phyloP scores from a whole-genome alignment of 2,797 vertebrate species.

The Hypotaenidia okinawae region DNA sequence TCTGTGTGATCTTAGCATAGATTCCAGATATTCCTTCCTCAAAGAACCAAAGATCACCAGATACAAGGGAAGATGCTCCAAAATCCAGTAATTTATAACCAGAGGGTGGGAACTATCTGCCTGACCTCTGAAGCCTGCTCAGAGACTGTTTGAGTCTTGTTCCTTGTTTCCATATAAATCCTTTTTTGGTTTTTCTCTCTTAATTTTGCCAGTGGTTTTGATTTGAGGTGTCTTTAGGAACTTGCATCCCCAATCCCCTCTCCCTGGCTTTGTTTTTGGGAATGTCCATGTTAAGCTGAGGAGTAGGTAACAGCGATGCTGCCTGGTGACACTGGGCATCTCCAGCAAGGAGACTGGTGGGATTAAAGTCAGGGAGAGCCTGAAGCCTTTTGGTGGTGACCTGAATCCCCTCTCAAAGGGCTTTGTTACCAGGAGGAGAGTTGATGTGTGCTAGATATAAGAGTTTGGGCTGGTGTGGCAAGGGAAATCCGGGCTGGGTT shows the following conservation, averaged over 20 bases:
- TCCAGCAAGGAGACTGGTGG: not conserved
- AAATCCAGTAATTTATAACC: not conserved
- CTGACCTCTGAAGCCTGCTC: not conserved
- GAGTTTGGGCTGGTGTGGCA: not conserved
- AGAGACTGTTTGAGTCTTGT: not conserved
- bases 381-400: not conserved
- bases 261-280: conserved; percentile 17
- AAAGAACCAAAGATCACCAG: not conserved
- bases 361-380: not conserved
- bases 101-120: not conserved
- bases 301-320: not conserved
- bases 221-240: not conserved
- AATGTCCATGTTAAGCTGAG: not conserved
- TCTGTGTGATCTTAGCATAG: not conserved
- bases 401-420: not conserved
- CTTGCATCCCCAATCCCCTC: not conserved
- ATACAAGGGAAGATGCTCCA: not conserved
- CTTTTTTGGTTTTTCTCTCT: not conserved
- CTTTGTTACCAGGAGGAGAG: not conserved
- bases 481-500: not conserved
- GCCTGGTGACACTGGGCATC: not conserved
- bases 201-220: not conserved
- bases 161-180: not conserved
- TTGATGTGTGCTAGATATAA: not conserved
- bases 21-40: not conserved